Evolutionary conservation across 2,113 vertebrate species (phyloP).

Genomic region (Dicaeum eximium): DNA sequence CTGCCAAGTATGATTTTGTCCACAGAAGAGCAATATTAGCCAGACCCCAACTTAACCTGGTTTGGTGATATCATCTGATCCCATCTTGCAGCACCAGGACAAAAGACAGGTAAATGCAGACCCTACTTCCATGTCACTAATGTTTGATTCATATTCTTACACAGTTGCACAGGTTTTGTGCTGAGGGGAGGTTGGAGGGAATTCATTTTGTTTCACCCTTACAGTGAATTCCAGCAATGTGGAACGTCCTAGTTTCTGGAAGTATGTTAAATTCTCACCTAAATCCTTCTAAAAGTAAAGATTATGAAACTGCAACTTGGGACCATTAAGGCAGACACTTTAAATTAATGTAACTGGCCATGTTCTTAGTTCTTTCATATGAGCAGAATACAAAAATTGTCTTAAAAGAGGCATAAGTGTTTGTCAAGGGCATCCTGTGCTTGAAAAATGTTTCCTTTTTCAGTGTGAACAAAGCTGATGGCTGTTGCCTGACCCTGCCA

Average conservation of each 20-base stretch:
- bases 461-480: not conserved
- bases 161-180: not conserved
- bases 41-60: not conserved
- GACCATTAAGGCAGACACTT: not conserved
- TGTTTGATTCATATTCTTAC: not conserved
- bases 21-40: fast-evolving
- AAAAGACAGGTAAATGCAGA: not conserved
- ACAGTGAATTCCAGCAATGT: not conserved
- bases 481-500: no score
- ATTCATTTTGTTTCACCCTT: not conserved
- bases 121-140: not conserved
- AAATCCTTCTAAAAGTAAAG: not conserved
- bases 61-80: not conserved
- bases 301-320: not conserved
- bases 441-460: not conserved
- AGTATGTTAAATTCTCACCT: not conserved
- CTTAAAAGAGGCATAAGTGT: not conserved
- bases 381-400: not conserved
- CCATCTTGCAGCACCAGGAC: not conserved
- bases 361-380: not conserved
- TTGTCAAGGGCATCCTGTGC: not conserved
- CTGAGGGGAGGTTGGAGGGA: fast-evolving
- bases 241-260: not conserved
- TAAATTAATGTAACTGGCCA: not conserved
- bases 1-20: not conserved